Evolutionary conservation across 1,140 invertebrate genomes (phyloP).

Genomic region (Drosophila ananassae): DNA sequence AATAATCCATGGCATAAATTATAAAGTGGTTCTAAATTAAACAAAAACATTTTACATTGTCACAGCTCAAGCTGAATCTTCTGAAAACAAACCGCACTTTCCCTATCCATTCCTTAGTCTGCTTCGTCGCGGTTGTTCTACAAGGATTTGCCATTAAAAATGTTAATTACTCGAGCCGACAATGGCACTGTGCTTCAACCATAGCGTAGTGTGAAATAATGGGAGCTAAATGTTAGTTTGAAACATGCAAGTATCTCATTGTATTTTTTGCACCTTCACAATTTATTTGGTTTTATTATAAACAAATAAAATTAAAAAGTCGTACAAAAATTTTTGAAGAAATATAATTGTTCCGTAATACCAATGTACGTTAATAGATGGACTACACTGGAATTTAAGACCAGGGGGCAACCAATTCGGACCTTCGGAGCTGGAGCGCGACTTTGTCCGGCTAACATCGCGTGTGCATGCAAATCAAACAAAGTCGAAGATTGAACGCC

Average conservation of each 20-base stretch:
- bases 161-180: constrained; percentile 79
- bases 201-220: constrained; percentile 21
- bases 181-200: constrained; percentile 53
- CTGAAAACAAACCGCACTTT: constrained; percentile 53
- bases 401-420: constrained; percentile 45
- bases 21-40: constrained; percentile 76
- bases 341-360: neutral
- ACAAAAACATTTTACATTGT: constrained; percentile 80
- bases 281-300: neutral
- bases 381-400: constrained; percentile 41
- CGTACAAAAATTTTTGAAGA: no score
- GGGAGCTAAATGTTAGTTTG: neutral
- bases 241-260: neutral
- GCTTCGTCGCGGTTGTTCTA: constrained; percentile 38
- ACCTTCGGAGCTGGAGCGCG: neutral
- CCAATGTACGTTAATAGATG: constrained; percentile 17
- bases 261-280: neutral
- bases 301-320: no score
- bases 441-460: constrained; percentile 48
- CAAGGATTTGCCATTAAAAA: constrained; percentile 81
- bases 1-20: constrained; percentile 59
- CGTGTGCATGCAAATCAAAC: constrained; percentile 79
- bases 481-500: constrained; percentile 73
- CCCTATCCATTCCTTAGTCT: constrained; percentile 10
- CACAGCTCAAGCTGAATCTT: constrained; percentile 60